Evolutionary conservation across 92 coral and sea anemone species (phyloP).

Genomic region (Heteractis magnifica): DNA sequence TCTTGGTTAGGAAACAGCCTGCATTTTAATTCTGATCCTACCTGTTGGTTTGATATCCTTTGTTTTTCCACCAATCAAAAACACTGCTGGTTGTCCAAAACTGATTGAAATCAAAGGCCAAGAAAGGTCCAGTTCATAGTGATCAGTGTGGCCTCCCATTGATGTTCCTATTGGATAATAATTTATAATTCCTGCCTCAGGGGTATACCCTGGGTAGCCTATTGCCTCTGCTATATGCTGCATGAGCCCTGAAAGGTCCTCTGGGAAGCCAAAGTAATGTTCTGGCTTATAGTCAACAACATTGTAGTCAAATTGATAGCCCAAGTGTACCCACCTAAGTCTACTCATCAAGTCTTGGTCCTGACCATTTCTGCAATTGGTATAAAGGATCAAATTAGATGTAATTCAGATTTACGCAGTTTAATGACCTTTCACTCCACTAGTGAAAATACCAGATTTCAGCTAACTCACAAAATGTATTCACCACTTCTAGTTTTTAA

Average conservation of each 20-base stretch:
- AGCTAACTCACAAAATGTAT: too few species aligned
- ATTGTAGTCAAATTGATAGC: slow-evolving; percentile 96
- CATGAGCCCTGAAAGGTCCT: slow-evolving; percentile 74
- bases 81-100: slow-evolving; percentile 98
- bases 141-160: slow-evolving; percentile 99
- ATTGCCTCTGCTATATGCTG: slow-evolving; percentile 78
- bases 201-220: slow-evolving; percentile 88
- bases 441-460: too few species aligned
- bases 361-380: slow-evolving; percentile 30
- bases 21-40: slow-evolving; percentile 1
- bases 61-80: slow-evolving; percentile 91
- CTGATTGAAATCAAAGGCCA: slow-evolving; percentile 95
- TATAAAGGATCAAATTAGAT: background rate
- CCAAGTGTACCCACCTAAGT: slow-evolving; percentile 94
- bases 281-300: slow-evolving; percentile 83
- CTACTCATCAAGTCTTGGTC: slow-evolving; percentile 59
- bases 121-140: slow-evolving; percentile 89
- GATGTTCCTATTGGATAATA: slow-evolving; percentile 92
- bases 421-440: too few species aligned
- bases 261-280: slow-evolving; percentile 81
- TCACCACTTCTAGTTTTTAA: too few species aligned
- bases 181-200: slow-evolving; percentile 96
- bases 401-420: background rate
- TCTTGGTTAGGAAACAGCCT: too few species aligned
- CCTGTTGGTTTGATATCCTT: slow-evolving; percentile 89